Conservation (phyloP, 1,140 invertebrate genomes). For the Drosophila erecta region DNA sequence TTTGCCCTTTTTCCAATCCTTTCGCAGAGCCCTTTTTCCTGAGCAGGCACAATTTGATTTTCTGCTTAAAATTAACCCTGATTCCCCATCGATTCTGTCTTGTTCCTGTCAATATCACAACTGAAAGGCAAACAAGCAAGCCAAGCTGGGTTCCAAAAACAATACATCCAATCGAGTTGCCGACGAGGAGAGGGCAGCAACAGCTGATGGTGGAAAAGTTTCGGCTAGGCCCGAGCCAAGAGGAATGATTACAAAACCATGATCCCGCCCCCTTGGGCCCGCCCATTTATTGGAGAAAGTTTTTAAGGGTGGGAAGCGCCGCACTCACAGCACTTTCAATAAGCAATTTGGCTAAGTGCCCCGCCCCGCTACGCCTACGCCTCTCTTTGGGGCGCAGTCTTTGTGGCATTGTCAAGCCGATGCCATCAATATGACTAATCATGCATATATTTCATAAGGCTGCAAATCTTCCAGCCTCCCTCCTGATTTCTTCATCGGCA, state of each 20-base stretch:
- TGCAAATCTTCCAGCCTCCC: conserved; percentile 26
- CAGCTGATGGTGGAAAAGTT: conserved; percentile 62
- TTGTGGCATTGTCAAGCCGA: conserved; percentile 49
- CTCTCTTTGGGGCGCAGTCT: conserved; percentile 3
- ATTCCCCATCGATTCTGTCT: conserved; percentile 21
- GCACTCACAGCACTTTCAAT: conserved; percentile 67
- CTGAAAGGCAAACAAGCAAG: conserved; percentile 14
- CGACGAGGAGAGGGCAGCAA: conserved; percentile 20
- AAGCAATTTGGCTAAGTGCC: conserved; percentile 81
- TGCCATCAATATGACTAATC: conserved; percentile 80
- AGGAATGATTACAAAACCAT: conserved; percentile 68
- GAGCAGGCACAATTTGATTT: conserved; percentile 3
- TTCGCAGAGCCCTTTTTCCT: background rate
- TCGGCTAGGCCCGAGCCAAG: conserved; percentile 41
- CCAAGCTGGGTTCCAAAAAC: conserved; percentile 21
- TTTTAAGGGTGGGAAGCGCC: conserved; percentile 32
- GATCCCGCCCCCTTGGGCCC: background rate
- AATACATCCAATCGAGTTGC: conserved; percentile 68
- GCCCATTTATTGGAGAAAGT: conserved; percentile 32
- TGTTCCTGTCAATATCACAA: conserved; percentile 36
- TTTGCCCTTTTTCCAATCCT: background rate
- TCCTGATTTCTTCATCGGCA: conserved; percentile 16
- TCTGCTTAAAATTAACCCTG: conserved; percentile 30
- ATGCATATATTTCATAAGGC: conserved; percentile 74
- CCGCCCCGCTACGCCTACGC: conserved; percentile 12